These are phyloP conservation scores for Speoplatyrhinus poulsoni DNA, from an alignment of 2,113 vertebrate species.

Conservation along the genomic window DNA sequence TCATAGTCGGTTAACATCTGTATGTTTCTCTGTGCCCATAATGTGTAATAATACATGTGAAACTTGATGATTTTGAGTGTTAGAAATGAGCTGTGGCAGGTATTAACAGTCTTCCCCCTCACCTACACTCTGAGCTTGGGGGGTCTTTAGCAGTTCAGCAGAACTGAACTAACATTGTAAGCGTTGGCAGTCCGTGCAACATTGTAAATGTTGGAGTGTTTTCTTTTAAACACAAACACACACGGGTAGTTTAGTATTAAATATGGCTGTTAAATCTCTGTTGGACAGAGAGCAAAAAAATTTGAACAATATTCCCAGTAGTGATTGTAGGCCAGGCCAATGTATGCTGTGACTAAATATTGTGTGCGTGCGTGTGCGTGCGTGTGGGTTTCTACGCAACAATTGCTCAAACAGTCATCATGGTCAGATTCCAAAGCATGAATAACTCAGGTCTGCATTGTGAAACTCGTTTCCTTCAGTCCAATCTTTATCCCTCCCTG, in stretches of 20 bases:
- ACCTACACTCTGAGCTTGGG: neutral
- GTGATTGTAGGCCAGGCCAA: too few species aligned
- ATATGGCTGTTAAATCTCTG: constrained; percentile 27
- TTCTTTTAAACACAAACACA: neutral
- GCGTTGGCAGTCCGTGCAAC: neutral
- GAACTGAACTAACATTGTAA: constrained; percentile 15
- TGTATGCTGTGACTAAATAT: too few species aligned
- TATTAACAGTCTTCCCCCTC: neutral
- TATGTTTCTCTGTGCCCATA: too few species aligned
- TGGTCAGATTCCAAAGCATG: constrained; percentile 26
- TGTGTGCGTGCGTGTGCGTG: neutral
- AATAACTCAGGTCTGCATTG: constrained; percentile 30
- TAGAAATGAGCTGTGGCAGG: too few species aligned
- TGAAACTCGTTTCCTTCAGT: constrained; percentile 11
- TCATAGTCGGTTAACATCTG: too few species aligned
- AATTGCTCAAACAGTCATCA: constrained; percentile 37
- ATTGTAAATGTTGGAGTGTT: constrained; percentile 24
- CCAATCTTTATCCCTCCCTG: constrained; percentile 8
- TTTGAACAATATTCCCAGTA: constrained; percentile 2
- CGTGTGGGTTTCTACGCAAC: neutral
- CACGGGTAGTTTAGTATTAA: constrained; percentile 8
- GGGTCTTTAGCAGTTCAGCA: neutral
- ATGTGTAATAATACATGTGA: too few species aligned
- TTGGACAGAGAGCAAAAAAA: constrained; percentile 20
- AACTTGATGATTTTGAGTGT: too few species aligned